Percentiles rank a stretch among this genome's conserved stretches.
phyloP scores from a whole-genome alignment of 2,797 vertebrate species.

The Falco cherrug region DNA sequence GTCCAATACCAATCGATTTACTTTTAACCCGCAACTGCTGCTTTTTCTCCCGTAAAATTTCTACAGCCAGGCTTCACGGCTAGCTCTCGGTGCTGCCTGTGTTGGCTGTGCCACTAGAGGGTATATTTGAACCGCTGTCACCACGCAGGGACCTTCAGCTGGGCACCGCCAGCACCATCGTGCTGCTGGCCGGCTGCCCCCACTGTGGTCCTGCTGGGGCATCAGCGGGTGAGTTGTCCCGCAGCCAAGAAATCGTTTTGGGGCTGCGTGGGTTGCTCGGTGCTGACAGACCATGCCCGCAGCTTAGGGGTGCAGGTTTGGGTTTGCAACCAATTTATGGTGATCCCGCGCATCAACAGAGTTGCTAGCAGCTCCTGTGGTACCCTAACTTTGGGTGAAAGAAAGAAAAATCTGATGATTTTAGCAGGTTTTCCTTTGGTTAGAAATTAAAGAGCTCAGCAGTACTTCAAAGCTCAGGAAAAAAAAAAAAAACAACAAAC shows the following conservation, averaged over 20 bases:
- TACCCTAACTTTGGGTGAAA: accelerated
- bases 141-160: accelerated
- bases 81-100: not conserved
- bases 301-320: not conserved
- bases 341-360: not conserved
- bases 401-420: slow-evolving; percentile 24
- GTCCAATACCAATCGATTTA: not conserved
- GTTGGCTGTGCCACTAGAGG: not conserved
- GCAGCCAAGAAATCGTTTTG: accelerated
- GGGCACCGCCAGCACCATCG: not conserved
- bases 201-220: accelerated
- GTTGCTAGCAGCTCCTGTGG: not conserved
- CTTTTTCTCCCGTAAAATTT: not conserved
- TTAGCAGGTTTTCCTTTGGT: slow-evolving; percentile 62
- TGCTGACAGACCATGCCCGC: not conserved
- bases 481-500: no score
- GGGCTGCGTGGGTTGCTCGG: accelerated
- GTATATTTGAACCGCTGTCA: not conserved
- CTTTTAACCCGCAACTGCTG: not conserved
- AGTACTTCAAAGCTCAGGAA: slow-evolving; percentile 3
- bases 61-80: not conserved
- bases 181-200: accelerated
- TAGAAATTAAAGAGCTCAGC: slow-evolving; percentile 37
- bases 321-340: not conserved
- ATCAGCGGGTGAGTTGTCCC: not conserved